Percentiles rank a stretch among this genome's conserved stretches.
Evolutionary conservation across 2,888 invertebrate genomes (phyloP).

Genomic region (Blastobasis lacticolella): DNA sequence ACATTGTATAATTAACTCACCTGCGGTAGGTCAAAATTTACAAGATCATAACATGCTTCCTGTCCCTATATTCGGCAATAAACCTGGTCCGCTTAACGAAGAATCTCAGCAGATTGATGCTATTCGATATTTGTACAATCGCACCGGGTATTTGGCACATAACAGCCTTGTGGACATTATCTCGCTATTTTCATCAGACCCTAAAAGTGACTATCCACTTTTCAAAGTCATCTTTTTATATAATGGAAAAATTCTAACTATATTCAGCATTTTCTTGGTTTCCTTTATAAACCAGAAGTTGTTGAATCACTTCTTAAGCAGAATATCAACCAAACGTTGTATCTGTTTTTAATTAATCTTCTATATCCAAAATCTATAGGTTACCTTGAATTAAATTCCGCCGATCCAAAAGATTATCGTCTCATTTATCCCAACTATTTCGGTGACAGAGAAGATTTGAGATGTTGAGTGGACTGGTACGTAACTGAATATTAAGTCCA

Average conservation of each 20-base stretch:
- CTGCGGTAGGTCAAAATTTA: slow-evolving; percentile 68
- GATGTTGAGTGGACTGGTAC: slow-evolving; percentile 28
- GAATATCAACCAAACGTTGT: not conserved
- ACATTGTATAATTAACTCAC: slow-evolving; percentile 40
- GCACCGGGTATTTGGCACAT: slow-evolving; percentile 64
- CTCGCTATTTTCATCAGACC: slow-evolving; percentile 35
- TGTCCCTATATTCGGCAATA: slow-evolving; percentile 37
- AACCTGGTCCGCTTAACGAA: slow-evolving; percentile 26
- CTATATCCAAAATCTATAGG: slow-evolving; percentile 67
- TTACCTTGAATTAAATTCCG: slow-evolving; percentile 60
- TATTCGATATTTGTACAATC: slow-evolving; percentile 62
- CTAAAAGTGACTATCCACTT: slow-evolving; percentile 29
- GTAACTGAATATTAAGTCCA: slow-evolving; percentile 39
- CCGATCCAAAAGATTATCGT: slow-evolving; percentile 70
- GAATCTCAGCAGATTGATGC: slow-evolving; percentile 34
- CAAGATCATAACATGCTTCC: slow-evolving; percentile 65
- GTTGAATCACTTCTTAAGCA: not conserved
- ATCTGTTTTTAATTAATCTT: slow-evolving; percentile 11
- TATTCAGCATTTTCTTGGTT: not conserved
- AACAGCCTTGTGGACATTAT: slow-evolving; percentile 68
- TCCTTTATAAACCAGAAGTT: not conserved
- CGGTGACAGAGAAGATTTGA: slow-evolving; percentile 60
- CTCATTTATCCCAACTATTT: slow-evolving; percentile 75
- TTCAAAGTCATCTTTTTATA: slow-evolving; percentile 37
- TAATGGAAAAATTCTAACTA: not conserved